Evolutionary conservation across 2,113 vertebrate genomes (phyloP).

Genomic region (Gambusia affinis): DNA sequence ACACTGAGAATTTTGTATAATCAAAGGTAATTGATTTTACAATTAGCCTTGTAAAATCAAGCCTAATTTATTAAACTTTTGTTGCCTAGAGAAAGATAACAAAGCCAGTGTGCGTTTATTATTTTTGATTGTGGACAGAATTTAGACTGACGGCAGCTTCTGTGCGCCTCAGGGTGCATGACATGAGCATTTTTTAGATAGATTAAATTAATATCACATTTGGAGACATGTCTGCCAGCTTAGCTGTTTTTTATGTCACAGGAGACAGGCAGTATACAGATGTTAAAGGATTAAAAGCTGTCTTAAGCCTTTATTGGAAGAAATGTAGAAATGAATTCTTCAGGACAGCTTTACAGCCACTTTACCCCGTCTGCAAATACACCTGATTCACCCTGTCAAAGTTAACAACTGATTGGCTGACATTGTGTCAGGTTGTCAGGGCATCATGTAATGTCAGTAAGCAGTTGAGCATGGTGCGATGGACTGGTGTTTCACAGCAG

Average conservation of each 20-base stretch:
- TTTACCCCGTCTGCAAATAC: constrained; percentile 16
- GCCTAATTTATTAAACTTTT: background rate
- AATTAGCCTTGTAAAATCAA: background rate
- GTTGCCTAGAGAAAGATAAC: background rate
- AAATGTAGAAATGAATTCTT: constrained; percentile 6
- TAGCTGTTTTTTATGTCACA: background rate
- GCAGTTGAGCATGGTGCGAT: constrained; percentile 5
- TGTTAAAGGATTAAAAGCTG: background rate
- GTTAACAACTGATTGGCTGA: constrained; percentile 20
- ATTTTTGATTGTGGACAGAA: no score
- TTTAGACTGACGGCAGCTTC: no score
- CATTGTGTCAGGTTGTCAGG: constrained; percentile 18
- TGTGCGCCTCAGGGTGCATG: no score
- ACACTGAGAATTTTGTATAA: no score
- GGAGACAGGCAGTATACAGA: background rate
- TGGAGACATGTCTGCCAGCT: no score
- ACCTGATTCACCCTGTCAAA: constrained; percentile 14
- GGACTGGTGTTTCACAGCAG: constrained; percentile 13
- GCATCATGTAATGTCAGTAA: constrained; percentile 35
- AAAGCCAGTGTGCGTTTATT: background rate
- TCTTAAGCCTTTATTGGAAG: background rate
- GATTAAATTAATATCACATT: no score
- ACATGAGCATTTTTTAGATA: no score
- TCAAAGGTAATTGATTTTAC: no score
- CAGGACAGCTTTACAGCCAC: constrained; percentile 22